Evolutionary conservation across 2,797 vertebrate species (phyloP).

Genomic region (Pangasius larnaudii): DNA sequence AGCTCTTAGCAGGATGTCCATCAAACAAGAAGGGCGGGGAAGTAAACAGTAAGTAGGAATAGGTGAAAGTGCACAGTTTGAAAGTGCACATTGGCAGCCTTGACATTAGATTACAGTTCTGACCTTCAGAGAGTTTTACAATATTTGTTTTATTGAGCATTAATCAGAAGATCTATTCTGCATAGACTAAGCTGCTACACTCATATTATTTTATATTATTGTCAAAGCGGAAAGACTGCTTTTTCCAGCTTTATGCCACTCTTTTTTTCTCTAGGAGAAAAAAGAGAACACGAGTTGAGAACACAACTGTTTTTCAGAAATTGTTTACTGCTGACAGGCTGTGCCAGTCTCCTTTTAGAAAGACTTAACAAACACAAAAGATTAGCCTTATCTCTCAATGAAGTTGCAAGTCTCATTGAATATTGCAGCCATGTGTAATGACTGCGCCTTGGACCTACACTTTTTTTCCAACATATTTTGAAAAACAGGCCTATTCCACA

Average conservation of each 20-base stretch:
- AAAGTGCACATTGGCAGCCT: background rate
- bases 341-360: background rate
- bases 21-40: background rate
- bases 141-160: background rate
- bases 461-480: background rate
- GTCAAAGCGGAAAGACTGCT: background rate
- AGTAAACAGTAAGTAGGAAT: slow-evolving; percentile 6
- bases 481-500: background rate
- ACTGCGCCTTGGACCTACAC: background rate
- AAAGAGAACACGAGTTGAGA: no score
- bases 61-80: background rate
- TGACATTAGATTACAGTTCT: background rate
- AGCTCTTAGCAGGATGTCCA: background rate
- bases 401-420: background rate
- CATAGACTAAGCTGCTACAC: background rate
- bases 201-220: background rate
- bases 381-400: slow-evolving; percentile 9
- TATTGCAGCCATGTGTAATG: background rate
- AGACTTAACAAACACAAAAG: slow-evolving; percentile 4
- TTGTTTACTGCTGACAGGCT: background rate
- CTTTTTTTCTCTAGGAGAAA: background rate
- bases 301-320: background rate
- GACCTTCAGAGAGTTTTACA: background rate
- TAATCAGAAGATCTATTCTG: background rate
- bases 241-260: background rate